Evolutionary conservation across 92 coral and sea anemone species (phyloP).

Genomic region (Zoanthus sociatus): DNA sequence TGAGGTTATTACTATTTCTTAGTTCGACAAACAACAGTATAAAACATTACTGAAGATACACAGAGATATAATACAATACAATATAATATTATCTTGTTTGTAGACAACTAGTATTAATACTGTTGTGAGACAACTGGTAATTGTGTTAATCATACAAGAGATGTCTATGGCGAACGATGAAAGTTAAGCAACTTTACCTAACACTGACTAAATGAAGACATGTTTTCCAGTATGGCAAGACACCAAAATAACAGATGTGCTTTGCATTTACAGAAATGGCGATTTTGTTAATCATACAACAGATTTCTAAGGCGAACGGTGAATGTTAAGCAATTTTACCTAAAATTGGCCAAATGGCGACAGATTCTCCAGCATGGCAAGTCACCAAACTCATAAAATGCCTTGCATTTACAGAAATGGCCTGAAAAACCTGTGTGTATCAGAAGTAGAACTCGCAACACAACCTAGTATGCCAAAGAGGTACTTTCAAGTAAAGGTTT

Average conservation of each 20-base stretch:
- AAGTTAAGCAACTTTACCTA: not conserved
- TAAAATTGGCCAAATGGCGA: not conserved
- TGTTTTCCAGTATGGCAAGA: not conserved
- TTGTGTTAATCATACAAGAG: conserved; percentile 15
- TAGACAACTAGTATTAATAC: conserved; percentile 30
- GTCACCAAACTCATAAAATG: not conserved
- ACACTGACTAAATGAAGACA: not conserved
- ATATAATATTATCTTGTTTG: conserved; percentile 12
- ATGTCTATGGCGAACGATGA: not conserved
- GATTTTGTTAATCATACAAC: conserved; percentile 8
- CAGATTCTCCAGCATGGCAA: not conserved
- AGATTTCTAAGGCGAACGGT: not conserved
- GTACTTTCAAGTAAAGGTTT: not conserved
- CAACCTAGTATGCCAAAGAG: not conserved
- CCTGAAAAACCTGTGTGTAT: not conserved
- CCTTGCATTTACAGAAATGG: not conserved
- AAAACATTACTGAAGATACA: conserved; percentile 14
- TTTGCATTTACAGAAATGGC: not conserved
- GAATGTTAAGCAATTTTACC: not conserved
- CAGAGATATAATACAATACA: conserved; percentile 28
- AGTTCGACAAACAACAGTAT: conserved; percentile 6
- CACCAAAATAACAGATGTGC: not conserved
- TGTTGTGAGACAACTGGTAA: conserved; percentile 6
- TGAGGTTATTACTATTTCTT: not conserved
- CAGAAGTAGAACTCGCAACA: not conserved